phyloP scores from a whole-genome alignment of 23 tunicate genomes.

The Phallusia fumigata region DNA sequence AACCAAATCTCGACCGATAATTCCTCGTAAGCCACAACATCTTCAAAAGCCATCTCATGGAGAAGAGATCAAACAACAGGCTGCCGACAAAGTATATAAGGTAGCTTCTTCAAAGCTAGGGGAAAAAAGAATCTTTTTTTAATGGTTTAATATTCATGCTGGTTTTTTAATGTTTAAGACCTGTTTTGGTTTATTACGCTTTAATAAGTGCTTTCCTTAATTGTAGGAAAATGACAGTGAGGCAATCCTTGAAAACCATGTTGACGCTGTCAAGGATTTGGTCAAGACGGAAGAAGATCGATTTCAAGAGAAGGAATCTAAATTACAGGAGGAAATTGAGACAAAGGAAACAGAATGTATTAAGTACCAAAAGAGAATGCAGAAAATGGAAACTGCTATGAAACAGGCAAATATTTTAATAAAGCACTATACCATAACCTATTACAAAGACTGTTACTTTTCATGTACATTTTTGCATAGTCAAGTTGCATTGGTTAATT shows the following conservation, averaged over 20 bases:
- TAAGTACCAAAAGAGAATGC: slow-evolving; percentile 23
- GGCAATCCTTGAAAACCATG: slow-evolving; percentile 4
- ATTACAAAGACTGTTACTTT: too few relatives aligned
- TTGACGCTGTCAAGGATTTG: slow-evolving; percentile 6
- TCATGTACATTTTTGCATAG: too few relatives aligned
- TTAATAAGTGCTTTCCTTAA: not conserved
- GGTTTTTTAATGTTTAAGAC: not conserved
- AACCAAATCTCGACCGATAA: not conserved
- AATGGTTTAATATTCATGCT: too few relatives aligned
- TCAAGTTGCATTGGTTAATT: too few relatives aligned
- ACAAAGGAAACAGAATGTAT: slow-evolving; percentile 24
- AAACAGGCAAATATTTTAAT: slow-evolving; percentile 19
- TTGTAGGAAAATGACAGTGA: not conserved
- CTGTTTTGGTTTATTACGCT: not conserved
- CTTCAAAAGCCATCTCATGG: not conserved
- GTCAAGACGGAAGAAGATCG: slow-evolving; percentile 43
- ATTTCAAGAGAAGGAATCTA: slow-evolving; percentile 47
- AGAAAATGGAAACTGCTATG: slow-evolving; percentile 19
- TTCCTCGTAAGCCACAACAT: slow-evolving; percentile 12
- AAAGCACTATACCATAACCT: too few relatives aligned
- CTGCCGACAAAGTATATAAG: too few relatives aligned
- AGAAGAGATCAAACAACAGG: not conserved
- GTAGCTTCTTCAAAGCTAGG: too few relatives aligned
- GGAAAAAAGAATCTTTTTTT: too few relatives aligned
- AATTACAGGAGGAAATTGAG: slow-evolving; percentile 28